phyloP scores from a whole-genome alignment of 2,888 invertebrate species.

The Ptychoptera contaminata region DNA sequence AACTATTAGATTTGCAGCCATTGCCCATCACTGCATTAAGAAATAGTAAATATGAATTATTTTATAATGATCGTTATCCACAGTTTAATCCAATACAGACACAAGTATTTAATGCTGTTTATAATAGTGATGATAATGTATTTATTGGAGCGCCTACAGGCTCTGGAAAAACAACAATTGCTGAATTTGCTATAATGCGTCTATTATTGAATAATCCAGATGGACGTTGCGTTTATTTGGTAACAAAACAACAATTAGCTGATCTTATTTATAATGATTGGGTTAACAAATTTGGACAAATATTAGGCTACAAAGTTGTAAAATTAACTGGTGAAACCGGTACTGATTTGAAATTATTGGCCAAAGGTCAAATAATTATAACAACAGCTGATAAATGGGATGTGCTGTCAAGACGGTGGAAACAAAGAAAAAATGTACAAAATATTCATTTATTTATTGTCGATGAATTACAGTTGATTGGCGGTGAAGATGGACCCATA shows the following conservation, averaged over 20 bases:
- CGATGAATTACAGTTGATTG: conserved; percentile 85
- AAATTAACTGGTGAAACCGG: conserved; percentile 93
- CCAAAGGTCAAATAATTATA: conserved; percentile 90
- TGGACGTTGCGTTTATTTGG: conserved; percentile 84
- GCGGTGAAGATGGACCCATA: conserved; percentile 84
- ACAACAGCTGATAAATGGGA: conserved; percentile 99
- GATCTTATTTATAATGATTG: conserved; percentile 83
- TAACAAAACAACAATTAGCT: conserved; percentile 82
- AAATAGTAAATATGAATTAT: conserved; percentile 67
- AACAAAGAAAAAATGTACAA: conserved; percentile 96
- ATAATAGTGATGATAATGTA: conserved; percentile 96
- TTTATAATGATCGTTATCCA: conserved; percentile 74
- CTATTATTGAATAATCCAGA: conserved; percentile 57
- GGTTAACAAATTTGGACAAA: conserved; percentile 72
- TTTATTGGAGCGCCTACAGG: conserved; percentile 90
- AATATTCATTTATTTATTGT: conserved; percentile 92
- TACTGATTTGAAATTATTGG: conserved; percentile 83
- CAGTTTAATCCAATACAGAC: conserved; percentile 99
- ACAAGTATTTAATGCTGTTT: conserved; percentile 96
- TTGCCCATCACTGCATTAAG: conserved; percentile 84
- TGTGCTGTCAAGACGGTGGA: conserved; percentile 94
- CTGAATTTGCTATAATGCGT: conserved; percentile 88
- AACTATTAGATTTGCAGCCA: conserved; percentile 90
- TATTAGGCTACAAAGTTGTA: conserved; percentile 67
- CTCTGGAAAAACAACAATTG: conserved; percentile 85